These are phyloP conservation scores for Pangasianodon hypophthalmus DNA, from an alignment of 2,113 vertebrate genomes.

Conservation along the genomic window DNA sequence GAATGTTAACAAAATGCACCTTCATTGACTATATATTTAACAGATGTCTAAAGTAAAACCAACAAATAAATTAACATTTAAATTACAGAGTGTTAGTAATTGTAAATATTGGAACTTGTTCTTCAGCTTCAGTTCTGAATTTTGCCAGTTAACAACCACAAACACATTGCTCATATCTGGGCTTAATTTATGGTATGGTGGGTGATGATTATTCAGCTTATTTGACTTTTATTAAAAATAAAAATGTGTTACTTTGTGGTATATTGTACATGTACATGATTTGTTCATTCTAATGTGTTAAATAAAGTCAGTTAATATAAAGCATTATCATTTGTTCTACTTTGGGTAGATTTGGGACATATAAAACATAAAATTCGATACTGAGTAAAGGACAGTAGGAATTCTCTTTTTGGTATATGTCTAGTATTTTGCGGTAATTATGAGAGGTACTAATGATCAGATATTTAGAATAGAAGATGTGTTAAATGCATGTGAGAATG, in stretches of 20 bases:
- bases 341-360: neutral
- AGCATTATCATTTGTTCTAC: neutral
- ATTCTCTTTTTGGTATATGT: neutral
- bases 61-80: neutral
- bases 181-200: neutral
- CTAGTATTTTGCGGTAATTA: neutral
- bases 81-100: neutral
- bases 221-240: neutral
- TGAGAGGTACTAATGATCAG: neutral
- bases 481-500: neutral
- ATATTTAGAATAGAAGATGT: neutral
- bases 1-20: neutral
- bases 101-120: neutral
- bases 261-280: too few relatives aligned
- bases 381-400: neutral
- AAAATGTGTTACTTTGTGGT: neutral
- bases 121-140: too few relatives aligned
- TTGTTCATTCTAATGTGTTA: neutral
- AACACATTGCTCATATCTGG: neutral
- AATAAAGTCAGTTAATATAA: neutral
- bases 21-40: neutral
- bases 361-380: neutral
- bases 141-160: neutral
- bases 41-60: neutral
- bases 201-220: neutral